Base-by-base conservation (phyloP, 1,140 invertebrate species). In the Daktulosphaira vitifoliae region DNA sequence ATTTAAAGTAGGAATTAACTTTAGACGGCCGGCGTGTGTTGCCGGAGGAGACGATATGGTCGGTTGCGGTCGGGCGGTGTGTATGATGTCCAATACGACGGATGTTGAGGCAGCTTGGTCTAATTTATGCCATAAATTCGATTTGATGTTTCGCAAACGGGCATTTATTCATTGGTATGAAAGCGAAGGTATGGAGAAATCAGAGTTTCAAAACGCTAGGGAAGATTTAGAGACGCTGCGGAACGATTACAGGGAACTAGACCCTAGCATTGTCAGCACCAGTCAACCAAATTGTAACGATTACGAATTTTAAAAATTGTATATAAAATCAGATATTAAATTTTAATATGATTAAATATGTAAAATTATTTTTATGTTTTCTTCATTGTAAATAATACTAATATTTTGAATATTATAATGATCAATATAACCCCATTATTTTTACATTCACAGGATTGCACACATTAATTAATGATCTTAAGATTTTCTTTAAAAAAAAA, bases 91-190 rank as follows among this genome's bases (percentile, higher is more conserved):
- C 71, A 90, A 90, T 79, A 89, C 86, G 65, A 89, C 87, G 16
- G 87, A 87, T 66, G 88, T 89, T 69, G 84, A 83, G 51, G 84
- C 88, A 71, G 87, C 87, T 15, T 90, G 87, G 87, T 82, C 82
- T 42, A 80, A 84, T 67, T 75, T 89, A 50, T 85, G 89, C 73
- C 84, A 88, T 71, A 91, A 92, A 75, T 91, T 90, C 73, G 86
- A 90, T 72, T 74, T 89, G 54, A 89, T 81, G 87, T 89, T 87
- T 76, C 83, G 84, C 73, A 90, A 90, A 79, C 78, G 86, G 68
- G 88, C 88, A 42, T 91, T 90, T 72, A 85, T 90, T 20, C 88
- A 90, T 73, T 91, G 88, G 87, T 88, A 87, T 72, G 85, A 89
- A 18, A 86, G 86, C 67, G 88, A 91, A 79, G 87, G 88, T 73